Conservation (phyloP, 1,140 invertebrate species). For the Zaprionus taronus region DNA sequence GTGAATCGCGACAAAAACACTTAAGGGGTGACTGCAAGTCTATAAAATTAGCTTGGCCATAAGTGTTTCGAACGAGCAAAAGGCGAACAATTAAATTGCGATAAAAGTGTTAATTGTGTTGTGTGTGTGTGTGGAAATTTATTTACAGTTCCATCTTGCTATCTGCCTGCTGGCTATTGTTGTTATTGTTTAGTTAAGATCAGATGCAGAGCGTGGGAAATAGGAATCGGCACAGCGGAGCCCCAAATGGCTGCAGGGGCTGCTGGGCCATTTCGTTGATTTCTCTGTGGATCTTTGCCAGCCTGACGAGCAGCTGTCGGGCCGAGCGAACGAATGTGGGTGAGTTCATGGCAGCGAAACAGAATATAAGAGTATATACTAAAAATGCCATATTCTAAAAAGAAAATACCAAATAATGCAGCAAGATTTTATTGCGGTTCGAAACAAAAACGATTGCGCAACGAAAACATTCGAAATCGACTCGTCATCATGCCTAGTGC, state of each 20-base stretch:
- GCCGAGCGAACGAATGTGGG: slow-evolving; percentile 66
- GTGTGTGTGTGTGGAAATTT: slow-evolving; percentile 21
- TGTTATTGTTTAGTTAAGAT: slow-evolving; percentile 5
- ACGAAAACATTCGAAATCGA: slow-evolving; percentile 33
- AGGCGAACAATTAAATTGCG: slow-evolving; percentile 43
- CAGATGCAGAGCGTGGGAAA: slow-evolving; percentile 2
- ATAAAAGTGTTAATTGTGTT: slow-evolving; percentile 39
- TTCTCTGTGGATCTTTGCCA: slow-evolving; percentile 33
- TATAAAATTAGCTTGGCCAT: slow-evolving; percentile 38
- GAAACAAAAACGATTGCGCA: slow-evolving; percentile 42
- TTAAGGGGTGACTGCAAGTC: slow-evolving; percentile 22
- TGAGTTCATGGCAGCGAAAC: slow-evolving; percentile 33
- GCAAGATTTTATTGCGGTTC: slow-evolving; percentile 19
- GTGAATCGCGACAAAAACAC: slow-evolving; percentile 11
- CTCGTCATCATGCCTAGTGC: not conserved
- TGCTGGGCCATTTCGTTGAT: slow-evolving; percentile 21
- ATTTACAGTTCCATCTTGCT: slow-evolving; percentile 46
- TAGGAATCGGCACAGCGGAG: slow-evolving; percentile 9
- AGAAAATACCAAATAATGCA: not conserved
- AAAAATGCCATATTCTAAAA: not conserved
- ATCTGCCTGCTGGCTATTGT: not conserved
- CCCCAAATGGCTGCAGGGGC: not conserved
- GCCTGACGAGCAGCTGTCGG: slow-evolving; percentile 30
- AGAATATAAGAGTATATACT: slow-evolving; percentile 7
- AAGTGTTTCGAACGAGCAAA: slow-evolving; percentile 28